Conservation (phyloP, 2,797 vertebrate species). For the Ctenopoma multispine region DNA sequence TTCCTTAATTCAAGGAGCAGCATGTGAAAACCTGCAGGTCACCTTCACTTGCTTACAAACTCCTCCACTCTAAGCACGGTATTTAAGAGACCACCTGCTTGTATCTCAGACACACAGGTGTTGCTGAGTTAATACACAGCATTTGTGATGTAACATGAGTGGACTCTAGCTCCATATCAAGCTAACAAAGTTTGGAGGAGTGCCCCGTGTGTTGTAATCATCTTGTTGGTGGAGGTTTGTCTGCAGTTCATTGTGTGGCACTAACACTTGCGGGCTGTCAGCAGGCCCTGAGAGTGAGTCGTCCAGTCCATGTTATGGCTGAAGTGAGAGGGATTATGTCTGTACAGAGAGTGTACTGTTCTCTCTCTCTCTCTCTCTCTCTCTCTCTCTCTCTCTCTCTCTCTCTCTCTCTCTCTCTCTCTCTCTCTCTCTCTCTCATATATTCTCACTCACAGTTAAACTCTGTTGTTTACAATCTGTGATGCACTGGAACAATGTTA, state of each 20-base stretch:
- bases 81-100: slow-evolving; percentile 41
- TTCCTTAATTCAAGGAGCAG: slow-evolving; percentile 8
- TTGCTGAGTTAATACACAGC: slow-evolving; percentile 44
- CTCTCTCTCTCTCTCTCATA: too few relatives aligned
- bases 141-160: slow-evolving; percentile 61
- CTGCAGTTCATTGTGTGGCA: slow-evolving; percentile 58
- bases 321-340: slow-evolving; percentile 77
- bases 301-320: slow-evolving; percentile 62
- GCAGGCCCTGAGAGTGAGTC: slow-evolving; percentile 53
- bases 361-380: slow-evolving; percentile 50
- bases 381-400: too few relatives aligned
- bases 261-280: slow-evolving; percentile 59
- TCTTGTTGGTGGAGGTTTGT: slow-evolving; percentile 44
- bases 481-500: slow-evolving; percentile 45
- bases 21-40: slow-evolving; percentile 25
- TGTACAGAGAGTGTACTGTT: slow-evolving; percentile 75
- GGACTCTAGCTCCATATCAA: slow-evolving; percentile 54
- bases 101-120: slow-evolving; percentile 44
- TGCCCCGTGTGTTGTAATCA: slow-evolving; percentile 51
- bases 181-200: slow-evolving; percentile 58
- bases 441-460: slow-evolving; percentile 49
- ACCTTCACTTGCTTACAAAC: slow-evolving; percentile 51
- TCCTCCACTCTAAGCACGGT: slow-evolving; percentile 49
- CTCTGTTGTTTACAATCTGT: slow-evolving; percentile 56
- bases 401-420: too few relatives aligned